These are phyloP conservation scores for Paelopatides confundens DNA, from an alignment of 53 echinoderm and acorn worm genomes.

Conservation along the genomic window DNA sequence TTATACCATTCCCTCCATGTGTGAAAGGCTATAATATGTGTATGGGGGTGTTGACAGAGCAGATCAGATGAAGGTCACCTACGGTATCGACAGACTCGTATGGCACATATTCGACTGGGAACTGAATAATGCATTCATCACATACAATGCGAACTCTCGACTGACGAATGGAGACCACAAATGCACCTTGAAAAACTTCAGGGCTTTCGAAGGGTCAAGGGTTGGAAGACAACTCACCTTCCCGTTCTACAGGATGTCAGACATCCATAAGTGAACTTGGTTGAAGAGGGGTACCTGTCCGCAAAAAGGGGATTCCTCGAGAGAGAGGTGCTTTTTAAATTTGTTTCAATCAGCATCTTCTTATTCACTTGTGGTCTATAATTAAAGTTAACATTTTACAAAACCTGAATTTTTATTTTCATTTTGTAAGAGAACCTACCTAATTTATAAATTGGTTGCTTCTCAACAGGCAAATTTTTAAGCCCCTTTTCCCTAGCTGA, in stretches of 20 bases:
- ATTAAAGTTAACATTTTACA: no score
- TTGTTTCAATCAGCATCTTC: no score
- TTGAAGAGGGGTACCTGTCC: neutral
- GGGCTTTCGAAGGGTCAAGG: neutral
- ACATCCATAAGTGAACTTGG: neutral
- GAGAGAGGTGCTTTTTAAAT: neutral
- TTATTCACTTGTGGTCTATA: no score
- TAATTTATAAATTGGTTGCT: no score
- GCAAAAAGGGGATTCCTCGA: neutral
- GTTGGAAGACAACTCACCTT: neutral
- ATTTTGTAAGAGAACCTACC: no score
- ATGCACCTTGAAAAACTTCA: neutral
- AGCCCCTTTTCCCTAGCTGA: no score
- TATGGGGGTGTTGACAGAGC: constrained; percentile 30
- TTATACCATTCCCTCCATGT: neutral
- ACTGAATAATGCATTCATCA: neutral
- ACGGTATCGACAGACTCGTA: neutral
- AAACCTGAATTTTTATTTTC: no score
- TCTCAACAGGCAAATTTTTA: no score
- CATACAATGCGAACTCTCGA: neutral
- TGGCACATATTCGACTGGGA: constrained; percentile 10
- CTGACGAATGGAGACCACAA: neutral
- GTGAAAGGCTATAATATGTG: constrained; percentile 11
- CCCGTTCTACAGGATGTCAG: neutral
- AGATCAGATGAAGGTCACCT: constrained; percentile 19